phyloP scores from a whole-genome alignment of 2,888 invertebrate species.

The Melanotus villosus region DNA sequence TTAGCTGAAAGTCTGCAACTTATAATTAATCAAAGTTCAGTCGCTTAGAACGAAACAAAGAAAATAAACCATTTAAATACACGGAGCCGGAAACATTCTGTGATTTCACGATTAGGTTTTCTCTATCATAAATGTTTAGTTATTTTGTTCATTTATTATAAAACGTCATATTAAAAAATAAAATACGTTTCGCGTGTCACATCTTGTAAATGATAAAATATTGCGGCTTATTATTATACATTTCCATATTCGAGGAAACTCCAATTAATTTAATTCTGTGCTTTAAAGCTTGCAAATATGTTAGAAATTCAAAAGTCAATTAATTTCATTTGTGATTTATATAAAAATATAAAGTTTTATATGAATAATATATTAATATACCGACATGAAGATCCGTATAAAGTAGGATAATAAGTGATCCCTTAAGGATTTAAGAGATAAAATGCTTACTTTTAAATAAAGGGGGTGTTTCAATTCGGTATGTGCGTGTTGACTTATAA shows the following conservation, averaged over 20 bases:
- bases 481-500: constrained; percentile 7
- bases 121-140: constrained; percentile 46
- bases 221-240: background rate
- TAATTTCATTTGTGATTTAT: background rate
- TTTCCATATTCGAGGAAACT: background rate
- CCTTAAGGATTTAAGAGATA: constrained; percentile 45
- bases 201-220: constrained; percentile 7
- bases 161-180: constrained; percentile 28
- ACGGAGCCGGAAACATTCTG: constrained; percentile 51
- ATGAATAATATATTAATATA: constrained; percentile 2
- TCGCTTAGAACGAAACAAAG: constrained; percentile 47
- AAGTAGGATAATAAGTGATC: constrained; percentile 37
- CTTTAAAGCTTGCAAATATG: background rate
- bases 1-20: constrained; percentile 47
- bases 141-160: constrained; percentile 36
- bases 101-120: constrained; percentile 51
- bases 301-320: background rate
- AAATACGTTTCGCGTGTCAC: constrained; percentile 20
- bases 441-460: constrained; percentile 46
- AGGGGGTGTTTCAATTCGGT: constrained; percentile 51
- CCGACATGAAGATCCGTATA: background rate
- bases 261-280: background rate
- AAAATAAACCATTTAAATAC: constrained; percentile 51
- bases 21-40: constrained; percentile 54
- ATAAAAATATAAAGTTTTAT: background rate